Percentiles rank a stretch among this genome's conserved stretches.
phyloP scores from a whole-genome alignment of 1,140 invertebrate species.

The Caenorhabditis inopinata region DNA sequence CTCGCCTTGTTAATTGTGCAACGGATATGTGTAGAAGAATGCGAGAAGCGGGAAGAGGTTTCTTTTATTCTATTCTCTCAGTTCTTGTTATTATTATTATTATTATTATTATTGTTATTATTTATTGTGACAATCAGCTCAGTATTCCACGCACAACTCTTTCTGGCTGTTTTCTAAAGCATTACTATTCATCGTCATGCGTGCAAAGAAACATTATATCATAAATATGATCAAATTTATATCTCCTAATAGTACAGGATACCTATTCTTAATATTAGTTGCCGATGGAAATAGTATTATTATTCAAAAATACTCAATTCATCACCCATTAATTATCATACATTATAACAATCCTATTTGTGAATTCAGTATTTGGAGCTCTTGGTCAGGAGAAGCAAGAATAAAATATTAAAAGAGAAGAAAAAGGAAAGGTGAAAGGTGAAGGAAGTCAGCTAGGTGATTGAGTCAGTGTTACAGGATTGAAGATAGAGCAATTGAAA shows the following conservation, averaged over 20 bases:
- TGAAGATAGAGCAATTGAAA: background rate
- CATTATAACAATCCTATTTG: conserved; percentile 28
- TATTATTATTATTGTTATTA: conserved; percentile 21
- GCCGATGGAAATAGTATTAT: background rate
- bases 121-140: conserved; percentile 29
- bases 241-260: conserved; percentile 18
- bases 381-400: background rate
- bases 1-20: conserved; percentile 15
- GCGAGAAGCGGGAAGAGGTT: background rate
- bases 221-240: background rate
- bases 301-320: conserved; percentile 19
- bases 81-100: conserved; percentile 31
- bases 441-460: background rate
- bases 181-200: no score
- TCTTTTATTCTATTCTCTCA: conserved; percentile 30
- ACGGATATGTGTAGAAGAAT: conserved; percentile 33
- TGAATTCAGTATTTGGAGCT: background rate
- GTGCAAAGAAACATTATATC: background rate
- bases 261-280: background rate
- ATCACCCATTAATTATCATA: conserved; percentile 25
- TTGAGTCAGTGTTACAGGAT: background rate
- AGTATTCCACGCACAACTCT: background rate
- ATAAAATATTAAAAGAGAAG: no score
- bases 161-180: no score
- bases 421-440: background rate